Conservation (phyloP, 1,140 invertebrate species). For the Diachasma alloeum region DNA sequence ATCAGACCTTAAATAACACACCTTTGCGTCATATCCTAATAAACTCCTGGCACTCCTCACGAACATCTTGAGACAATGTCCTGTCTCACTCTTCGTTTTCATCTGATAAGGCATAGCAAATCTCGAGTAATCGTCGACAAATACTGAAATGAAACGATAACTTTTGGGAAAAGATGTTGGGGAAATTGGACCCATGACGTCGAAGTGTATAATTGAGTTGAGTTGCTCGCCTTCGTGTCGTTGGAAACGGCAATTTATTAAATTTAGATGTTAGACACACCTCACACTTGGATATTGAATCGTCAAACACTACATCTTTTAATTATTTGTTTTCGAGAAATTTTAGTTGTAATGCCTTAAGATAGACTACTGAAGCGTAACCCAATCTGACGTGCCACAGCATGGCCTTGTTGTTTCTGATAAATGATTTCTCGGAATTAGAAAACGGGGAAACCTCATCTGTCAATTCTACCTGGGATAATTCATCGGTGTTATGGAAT, state of each 20-base stretch:
- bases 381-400: conserved; percentile 37
- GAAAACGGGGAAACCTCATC: conserved; percentile 17
- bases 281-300: conserved; percentile 34
- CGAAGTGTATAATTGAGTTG: conserved; percentile 30
- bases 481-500: conserved; percentile 16
- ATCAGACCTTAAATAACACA: no score
- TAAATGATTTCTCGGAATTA: conserved; percentile 13
- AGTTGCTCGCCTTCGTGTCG: conserved; percentile 22
- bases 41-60: conserved; percentile 24
- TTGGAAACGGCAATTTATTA: conserved; percentile 31
- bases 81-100: conserved; percentile 27
- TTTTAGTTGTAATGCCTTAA: no score
- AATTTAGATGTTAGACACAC: conserved; percentile 35
- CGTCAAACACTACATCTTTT: no score
- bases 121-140: conserved; percentile 31
- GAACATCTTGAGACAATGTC: conserved; percentile 27
- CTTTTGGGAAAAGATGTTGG: not conserved
- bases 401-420: conserved; percentile 32
- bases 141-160: conserved; percentile 29
- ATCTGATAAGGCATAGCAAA: conserved; percentile 26
- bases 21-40: no score
- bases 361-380: conserved; percentile 30
- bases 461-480: conserved; percentile 11
- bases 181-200: conserved; percentile 27
- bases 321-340: no score